Evolutionary conservation across 2,113 vertebrate species (phyloP).

Genomic region (Murina feae): DNA sequence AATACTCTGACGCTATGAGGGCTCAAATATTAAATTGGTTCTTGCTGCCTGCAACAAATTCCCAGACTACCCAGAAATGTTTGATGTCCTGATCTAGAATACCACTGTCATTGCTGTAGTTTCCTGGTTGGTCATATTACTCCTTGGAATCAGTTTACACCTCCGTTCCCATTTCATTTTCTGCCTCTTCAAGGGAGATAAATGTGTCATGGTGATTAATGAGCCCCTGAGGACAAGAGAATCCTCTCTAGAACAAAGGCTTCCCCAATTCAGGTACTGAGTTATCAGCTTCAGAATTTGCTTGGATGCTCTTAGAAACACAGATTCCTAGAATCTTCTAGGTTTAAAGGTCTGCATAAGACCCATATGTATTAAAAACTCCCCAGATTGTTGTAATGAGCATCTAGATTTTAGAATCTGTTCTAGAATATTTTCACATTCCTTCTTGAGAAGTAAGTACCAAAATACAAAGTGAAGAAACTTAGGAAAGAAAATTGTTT

Average conservation of each 20-base stretch:
- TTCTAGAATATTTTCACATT: constrained; percentile 43
- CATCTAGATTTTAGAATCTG: constrained; percentile 7
- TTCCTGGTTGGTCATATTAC: constrained; percentile 13
- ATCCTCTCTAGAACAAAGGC: neutral
- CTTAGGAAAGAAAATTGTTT: constrained; percentile 44
- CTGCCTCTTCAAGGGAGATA: neutral
- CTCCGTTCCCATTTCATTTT: constrained; percentile 13
- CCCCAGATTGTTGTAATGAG: neutral
- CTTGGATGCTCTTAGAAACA: neutral
- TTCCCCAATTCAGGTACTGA: neutral
- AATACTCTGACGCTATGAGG: neutral
- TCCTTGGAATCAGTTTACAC: constrained; percentile 13
- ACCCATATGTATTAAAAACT: neutral
- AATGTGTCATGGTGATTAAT: neutral
- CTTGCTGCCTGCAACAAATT: constrained; percentile 23
- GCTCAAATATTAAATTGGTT: neutral
- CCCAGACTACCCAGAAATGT: neutral
- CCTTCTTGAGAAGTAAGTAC: neutral
- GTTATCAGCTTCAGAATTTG: constrained; percentile 28
- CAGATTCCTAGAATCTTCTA: constrained; percentile 24
- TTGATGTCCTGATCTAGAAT: constrained; percentile 34
- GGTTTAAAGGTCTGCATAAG: neutral
- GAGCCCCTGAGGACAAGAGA: neutral
- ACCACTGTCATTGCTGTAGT: neutral
- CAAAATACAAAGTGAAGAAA: constrained; percentile 53